These are phyloP conservation scores for Anguilla japonica DNA, from an alignment of 2,113 vertebrate species.

Conservation along the genomic window DNA sequence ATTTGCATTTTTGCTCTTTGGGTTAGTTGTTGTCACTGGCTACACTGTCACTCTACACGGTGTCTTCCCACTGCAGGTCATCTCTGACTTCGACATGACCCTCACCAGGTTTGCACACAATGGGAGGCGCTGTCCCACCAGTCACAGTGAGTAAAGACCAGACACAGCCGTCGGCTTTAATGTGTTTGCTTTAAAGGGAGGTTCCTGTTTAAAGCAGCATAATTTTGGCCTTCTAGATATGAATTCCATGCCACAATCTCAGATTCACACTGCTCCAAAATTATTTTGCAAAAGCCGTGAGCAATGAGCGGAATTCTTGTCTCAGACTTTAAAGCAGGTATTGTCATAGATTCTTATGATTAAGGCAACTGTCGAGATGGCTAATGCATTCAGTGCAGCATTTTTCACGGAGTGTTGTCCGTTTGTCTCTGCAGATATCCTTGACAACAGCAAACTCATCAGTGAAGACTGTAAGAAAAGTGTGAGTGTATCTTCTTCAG, in stretches of 20 bases:
- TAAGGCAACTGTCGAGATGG: background rate
- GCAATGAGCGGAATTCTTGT: background rate
- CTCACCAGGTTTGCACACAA: slow-evolving; percentile 80
- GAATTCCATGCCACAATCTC: too few species aligned
- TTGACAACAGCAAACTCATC: slow-evolving; percentile 75
- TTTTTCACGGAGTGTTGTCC: background rate
- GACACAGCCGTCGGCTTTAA: background rate
- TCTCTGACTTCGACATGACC: slow-evolving; percentile 92
- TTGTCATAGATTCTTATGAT: background rate
- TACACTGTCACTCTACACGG: background rate
- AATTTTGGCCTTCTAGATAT: too few species aligned
- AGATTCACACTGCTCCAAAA: background rate
- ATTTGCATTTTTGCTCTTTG: background rate
- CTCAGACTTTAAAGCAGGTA: background rate
- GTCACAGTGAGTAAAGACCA: slow-evolving; percentile 79
- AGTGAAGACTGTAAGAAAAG: slow-evolving; percentile 76
- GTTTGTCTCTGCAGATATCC: slow-evolving; percentile 70
- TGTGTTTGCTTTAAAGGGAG: too few species aligned
- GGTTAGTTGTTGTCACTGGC: background rate
- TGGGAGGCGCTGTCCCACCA: slow-evolving; percentile 78
- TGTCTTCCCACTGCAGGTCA: slow-evolving; percentile 68
- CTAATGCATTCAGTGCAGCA: background rate
- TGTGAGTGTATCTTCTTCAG: slow-evolving; percentile 55
- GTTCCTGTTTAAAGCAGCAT: background rate
- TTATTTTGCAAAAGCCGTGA: background rate